Evolutionary conservation across 1,140 invertebrate genomes (phyloP), one percentile per base, ranked within the genome.

Genomic region (Charaxes varanes): DNA sequence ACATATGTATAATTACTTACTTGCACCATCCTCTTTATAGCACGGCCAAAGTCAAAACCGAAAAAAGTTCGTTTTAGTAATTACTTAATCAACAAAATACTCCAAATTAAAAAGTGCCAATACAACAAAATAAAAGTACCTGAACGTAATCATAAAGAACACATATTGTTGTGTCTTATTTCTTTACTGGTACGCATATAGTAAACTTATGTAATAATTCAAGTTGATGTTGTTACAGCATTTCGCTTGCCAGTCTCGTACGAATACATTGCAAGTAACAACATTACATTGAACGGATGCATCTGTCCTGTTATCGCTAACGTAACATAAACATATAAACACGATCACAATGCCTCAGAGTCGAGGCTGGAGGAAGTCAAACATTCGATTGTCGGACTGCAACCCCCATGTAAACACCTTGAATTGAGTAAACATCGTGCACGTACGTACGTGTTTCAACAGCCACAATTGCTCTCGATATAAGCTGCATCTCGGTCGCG

Each of bases 361-460:
- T 48, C 45, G 43, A 57, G 41, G 53, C 48, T 51, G 44, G 49
- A 56, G 57, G 52, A 54, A 61, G 61, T 49, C 63, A 76, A 72
- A 76, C 67, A 76, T 57, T 56, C 63, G 57, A 72, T 71, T 76
- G 65, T 69, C 59, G 34, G 45, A 41, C 22, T 53, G 50, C 52
- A 40, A 46, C 38, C 35, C 38, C 24, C 54, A 43, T 59, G 59
- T 69, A 71, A 69, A 69, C 66, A 63, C 27, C 22, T 41, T 32
- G 33, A 32, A 7, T 41, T 18, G 21, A 27, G 54, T 65, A 64
- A 67, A 70, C 62, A 70, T 53, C 33, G 21, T 16, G 14, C 26
- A 42, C 27, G 51, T 34, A 42, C 27, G 51, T 34, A 49, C 21
- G 17, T 26, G 19, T 23, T 41, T 27, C 22, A 21, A 7, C 3